Evolutionary conservation across 2,888 invertebrate genomes (phyloP), one percentile per base, ranked within the genome.

Genomic region (Unio pictorum): DNA sequence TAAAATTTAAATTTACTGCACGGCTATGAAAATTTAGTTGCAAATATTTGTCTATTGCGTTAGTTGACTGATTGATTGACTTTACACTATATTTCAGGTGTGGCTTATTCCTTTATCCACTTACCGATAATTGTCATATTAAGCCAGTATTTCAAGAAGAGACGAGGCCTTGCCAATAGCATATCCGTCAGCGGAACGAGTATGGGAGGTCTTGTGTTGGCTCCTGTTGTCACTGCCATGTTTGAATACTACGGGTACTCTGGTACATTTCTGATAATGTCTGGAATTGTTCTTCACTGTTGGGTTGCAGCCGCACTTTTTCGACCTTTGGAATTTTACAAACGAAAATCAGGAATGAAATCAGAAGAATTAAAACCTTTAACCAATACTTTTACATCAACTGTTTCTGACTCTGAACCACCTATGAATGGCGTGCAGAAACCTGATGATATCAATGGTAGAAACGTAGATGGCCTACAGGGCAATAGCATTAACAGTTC

Each of bases 101-200:
- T 20, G 3, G 72, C 66, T 17, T 23, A n/a, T n/a, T 63, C 66
- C 18, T n/a, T 72, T 28, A 23, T 60, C 18, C 60, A 62, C 30
- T 26, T 65, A 8, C 70, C 73, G 7, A 55, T 59, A 18, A 15
- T 73, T 7, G 64, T 66, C 28, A 45, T 68, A 17, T 71, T 73
- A 28, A 71, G 70, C 4, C 66, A 63, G 30, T 71, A 73, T 61
- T 73, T 73, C 61, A 34, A 66, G 23, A 68, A 68, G 30, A 30
- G 73, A 3, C 55, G 73, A 23, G 70, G 70, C 3, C 17, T 71
- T 56, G 73, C 73, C 4, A 73, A 71, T 59, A 71, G 73, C 2
- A 55, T 73, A 18, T 55, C 61, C 3, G 55, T 66, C 15, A 59
- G 66, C 18, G 66, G 66, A 4, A 45, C 59, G 1, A 64, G 69